Evolutionary conservation across 2,888 invertebrate genomes (phyloP).

Genomic region (Hybos culiciformis): DNA sequence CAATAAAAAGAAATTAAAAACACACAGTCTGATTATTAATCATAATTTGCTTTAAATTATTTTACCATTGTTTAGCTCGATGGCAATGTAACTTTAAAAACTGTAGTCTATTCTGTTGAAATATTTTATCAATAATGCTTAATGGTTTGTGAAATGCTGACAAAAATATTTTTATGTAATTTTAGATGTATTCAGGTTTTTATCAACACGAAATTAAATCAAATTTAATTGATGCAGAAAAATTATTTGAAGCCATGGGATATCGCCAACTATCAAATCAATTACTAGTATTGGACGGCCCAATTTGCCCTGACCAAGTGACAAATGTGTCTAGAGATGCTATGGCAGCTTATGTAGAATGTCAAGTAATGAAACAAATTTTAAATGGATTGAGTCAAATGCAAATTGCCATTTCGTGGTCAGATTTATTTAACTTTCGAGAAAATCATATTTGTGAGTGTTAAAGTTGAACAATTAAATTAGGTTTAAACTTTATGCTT

Average conservation of each 20-base stretch:
- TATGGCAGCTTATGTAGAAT: slow-evolving; percentile 74
- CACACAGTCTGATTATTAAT: no score
- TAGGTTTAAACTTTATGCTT: no score
- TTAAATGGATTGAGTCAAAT: slow-evolving; percentile 58
- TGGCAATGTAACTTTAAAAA: no score
- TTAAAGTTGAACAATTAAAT: not conserved
- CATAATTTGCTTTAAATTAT: no score
- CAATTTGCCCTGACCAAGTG: slow-evolving; percentile 69
- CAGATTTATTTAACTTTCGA: slow-evolving; percentile 42
- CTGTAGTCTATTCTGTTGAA: no score
- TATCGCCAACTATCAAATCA: slow-evolving; percentile 47
- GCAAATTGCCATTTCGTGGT: slow-evolving; percentile 44
- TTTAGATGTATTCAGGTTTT: slow-evolving; percentile 71
- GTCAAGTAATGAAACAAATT: slow-evolving; percentile 61
- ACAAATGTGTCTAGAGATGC: slow-evolving; percentile 70
- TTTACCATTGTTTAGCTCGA: no score
- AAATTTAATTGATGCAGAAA: slow-evolving; percentile 62
- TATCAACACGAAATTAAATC: slow-evolving; percentile 78
- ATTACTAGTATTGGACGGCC: slow-evolving; percentile 49
- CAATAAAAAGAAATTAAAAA: no score
- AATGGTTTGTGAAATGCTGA: no score
- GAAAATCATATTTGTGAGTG: slow-evolving; percentile 27
- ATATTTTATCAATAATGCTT: no score
- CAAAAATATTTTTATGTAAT: slow-evolving; percentile 10
- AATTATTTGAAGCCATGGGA: slow-evolving; percentile 69